Percentiles rank a stretch among this genome's conserved stretches.
Conservation (phyloP, 2,888 invertebrate genomes). For the Andrena dorsata region DNA sequence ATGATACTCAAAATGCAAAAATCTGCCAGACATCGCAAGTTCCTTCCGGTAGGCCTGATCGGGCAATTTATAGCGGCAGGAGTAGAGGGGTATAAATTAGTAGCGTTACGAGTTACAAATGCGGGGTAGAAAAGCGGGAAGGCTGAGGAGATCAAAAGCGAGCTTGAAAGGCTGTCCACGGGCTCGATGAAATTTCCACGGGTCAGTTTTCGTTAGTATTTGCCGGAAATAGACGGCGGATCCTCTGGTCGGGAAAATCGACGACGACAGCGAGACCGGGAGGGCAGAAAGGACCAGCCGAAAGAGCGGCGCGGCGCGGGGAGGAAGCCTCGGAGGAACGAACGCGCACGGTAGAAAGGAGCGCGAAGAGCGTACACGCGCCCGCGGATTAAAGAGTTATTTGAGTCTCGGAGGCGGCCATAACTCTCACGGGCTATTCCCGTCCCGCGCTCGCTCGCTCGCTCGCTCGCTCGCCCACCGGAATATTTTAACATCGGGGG, state of each 20-base stretch:
- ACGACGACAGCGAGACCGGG: constrained; percentile 35
- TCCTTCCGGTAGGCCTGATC: constrained; percentile 19
- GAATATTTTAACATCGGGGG: constrained; percentile 84
- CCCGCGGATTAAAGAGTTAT: constrained; percentile 85
- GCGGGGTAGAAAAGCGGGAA: neutral
- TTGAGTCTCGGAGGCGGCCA: constrained; percentile 84
- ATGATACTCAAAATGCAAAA: neutral
- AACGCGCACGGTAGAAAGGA: constrained; percentile 59
- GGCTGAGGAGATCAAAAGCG: constrained; percentile 26
- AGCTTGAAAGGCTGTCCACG: neutral
- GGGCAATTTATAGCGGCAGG: constrained; percentile 10
- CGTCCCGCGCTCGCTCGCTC: constrained; percentile 80
- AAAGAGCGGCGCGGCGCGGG: neutral
- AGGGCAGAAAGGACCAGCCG: constrained; percentile 24
- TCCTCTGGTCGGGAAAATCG: constrained; percentile 47
- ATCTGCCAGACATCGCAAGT: neutral
- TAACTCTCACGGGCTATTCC: constrained; percentile 84
- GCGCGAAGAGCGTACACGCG: constrained; percentile 81
- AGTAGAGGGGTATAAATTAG: constrained; percentile 18
- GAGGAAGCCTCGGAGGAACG: constrained; percentile 30
- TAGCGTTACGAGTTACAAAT: neutral
- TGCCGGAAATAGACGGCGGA: constrained; percentile 26
- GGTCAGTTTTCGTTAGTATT: constrained; percentile 19
- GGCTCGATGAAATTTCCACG: constrained; percentile 52
- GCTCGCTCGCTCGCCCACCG: constrained; percentile 79